These are phyloP conservation scores for Melieria omissa DNA, from an alignment of 2,888 invertebrate genomes.

Conservation along the genomic window DNA sequence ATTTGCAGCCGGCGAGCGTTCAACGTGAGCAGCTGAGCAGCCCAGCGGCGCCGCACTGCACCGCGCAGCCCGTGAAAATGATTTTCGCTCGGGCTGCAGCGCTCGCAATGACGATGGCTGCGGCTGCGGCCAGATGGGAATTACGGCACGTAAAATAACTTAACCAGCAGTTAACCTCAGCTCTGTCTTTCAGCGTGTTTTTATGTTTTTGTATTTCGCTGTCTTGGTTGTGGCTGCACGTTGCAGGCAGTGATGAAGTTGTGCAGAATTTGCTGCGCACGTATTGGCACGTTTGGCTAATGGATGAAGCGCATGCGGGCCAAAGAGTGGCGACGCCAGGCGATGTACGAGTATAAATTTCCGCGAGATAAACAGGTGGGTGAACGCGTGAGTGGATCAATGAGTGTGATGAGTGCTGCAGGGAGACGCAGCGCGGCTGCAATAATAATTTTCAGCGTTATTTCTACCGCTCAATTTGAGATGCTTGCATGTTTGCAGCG, in stretches of 20 bases:
- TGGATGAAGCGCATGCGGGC: too few relatives aligned
- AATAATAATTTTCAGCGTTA: conserved; percentile 37
- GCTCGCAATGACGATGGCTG: conserved; percentile 41
- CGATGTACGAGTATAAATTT: conserved; percentile 16
- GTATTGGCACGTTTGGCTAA: conserved; percentile 47
- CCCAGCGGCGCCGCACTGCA: conserved; percentile 7
- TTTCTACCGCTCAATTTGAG: conserved; percentile 38
- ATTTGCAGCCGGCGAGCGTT: conserved; percentile 11
- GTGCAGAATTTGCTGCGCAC: conserved; percentile 60
- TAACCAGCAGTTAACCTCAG: conserved; percentile 63
- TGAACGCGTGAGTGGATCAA: neutral
- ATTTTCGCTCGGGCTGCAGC: conserved; percentile 36
- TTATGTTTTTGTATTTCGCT: neutral
- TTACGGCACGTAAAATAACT: conserved; percentile 63
- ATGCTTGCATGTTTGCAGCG: neutral
- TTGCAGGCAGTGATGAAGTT: conserved; percentile 48
- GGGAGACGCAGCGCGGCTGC: conserved; percentile 25
- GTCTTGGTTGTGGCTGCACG: conserved; percentile 41
- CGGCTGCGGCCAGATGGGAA: conserved; percentile 23
- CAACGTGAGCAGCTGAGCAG: neutral
- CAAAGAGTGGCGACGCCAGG: too few relatives aligned
- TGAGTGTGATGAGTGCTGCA: conserved; percentile 5
- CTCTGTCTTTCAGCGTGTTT: conserved; percentile 43
- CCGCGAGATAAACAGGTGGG: conserved; percentile 27
- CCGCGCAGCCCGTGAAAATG: conserved; percentile 27